phyloP scores from a whole-genome alignment of 2,113 vertebrate species.

The Pseudopipra pipra region DNA sequence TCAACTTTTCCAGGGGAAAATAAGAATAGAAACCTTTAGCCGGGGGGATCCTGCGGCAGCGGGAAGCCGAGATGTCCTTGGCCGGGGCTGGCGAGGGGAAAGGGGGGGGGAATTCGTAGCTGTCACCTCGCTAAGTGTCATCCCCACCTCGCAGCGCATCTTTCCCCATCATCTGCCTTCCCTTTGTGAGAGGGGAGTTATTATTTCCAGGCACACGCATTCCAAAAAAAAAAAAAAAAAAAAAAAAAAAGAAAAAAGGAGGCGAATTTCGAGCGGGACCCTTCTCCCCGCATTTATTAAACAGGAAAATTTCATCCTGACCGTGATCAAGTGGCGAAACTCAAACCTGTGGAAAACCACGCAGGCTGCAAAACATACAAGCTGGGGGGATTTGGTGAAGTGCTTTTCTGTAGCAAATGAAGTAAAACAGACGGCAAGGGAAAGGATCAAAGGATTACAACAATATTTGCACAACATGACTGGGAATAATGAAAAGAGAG shows the following conservation, averaged over 20 bases:
- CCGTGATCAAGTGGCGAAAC: slow-evolving; percentile 67
- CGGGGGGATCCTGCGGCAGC: background rate
- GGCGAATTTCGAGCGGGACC: background rate
- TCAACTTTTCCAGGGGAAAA: background rate
- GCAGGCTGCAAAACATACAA: slow-evolving; percentile 80
- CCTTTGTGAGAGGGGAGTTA: background rate
- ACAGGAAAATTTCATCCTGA: background rate
- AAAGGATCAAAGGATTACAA: slow-evolving; percentile 93
- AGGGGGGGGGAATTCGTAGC: background rate
- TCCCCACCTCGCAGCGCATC: background rate
- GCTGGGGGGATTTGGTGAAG: slow-evolving; percentile 87
- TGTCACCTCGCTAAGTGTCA: slow-evolving; percentile 34
- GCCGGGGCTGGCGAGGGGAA: background rate
- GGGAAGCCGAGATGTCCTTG: background rate
- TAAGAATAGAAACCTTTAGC: background rate
- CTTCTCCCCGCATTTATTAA: slow-evolving; percentile 57
- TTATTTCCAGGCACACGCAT: background rate
- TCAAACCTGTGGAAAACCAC: slow-evolving; percentile 65
- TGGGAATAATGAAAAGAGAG: slow-evolving; percentile 94
- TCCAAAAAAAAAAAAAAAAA: background rate
- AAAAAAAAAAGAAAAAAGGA: background rate
- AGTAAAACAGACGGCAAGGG: slow-evolving; percentile 85
- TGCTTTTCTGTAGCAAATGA: slow-evolving; percentile 83
- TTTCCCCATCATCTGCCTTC: background rate
- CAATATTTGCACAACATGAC: slow-evolving; percentile 99